Base-by-base conservation (phyloP, 2,113 vertebrate species). In the Bufo gargarizans region DNA sequence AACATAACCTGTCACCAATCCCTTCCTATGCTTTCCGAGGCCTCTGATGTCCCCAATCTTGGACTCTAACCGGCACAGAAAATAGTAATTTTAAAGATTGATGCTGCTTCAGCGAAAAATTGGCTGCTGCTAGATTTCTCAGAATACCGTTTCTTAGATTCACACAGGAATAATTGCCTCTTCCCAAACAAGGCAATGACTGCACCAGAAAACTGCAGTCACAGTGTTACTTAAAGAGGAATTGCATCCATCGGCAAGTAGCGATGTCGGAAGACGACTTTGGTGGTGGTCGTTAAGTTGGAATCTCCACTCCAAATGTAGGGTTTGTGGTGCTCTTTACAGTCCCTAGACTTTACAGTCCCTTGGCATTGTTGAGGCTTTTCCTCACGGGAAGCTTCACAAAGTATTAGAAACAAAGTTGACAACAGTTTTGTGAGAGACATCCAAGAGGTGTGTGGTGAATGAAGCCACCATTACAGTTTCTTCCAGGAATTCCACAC, bases 1-100 rank as follows among this genome's bases (percentile, higher is more conserved):
- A 89, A 89, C 87, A 89, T 69, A 65, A 78, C 81, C 78, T 77
- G 82, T 69, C 58, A 89, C 87, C 80, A 78, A 69, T 84, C 81
- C 59, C 43, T 88, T 49, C 43, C 65, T 56, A 49, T 22, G 67
- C 47, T 59, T 78, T 81, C 59, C 22, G 4, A 81, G 53, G 59
- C 80, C 47, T 87, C 69, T 87, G 77, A 87, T 53, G 22, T 43
- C 20, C 63, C 77, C 22, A 59, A 53, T 81, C 86, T 69, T 43
- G 56, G 55, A 87, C 53, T 81, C 50, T 71, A 58, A 87, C 85
- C 47, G 50, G 59, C 53, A 61, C 17, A 71, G 53, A 78, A 79
- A 78, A 65, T 22, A 77, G 22, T 61, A 65, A 67, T 78, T 78
- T 65, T 86, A 49, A 86, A 86, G 84, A 77, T 77, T 86, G 84